Conservation (phyloP, 2,797 vertebrate genomes). For the Denticeps clupeoides region DNA sequence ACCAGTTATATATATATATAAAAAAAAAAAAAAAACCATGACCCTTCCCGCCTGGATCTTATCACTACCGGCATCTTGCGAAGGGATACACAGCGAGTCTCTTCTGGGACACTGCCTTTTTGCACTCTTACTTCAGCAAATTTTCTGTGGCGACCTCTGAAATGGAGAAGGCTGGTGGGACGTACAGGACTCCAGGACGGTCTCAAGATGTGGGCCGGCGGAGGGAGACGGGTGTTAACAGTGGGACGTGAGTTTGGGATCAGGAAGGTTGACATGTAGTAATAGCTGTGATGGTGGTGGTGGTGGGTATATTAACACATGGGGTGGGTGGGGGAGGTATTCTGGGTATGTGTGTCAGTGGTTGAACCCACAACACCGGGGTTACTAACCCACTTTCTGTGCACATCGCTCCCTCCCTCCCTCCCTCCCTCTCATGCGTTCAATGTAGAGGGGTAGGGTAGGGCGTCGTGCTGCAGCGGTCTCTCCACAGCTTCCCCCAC, state of each 20-base stretch:
- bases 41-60: slow-evolving; percentile 3
- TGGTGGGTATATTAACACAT: slow-evolving; percentile 24
- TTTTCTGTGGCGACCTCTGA: background rate
- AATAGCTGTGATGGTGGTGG: slow-evolving; percentile 39
- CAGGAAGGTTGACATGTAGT: slow-evolving; percentile 24
- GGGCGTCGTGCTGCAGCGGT: slow-evolving; percentile 68
- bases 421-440: slow-evolving; percentile 7
- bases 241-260: slow-evolving; percentile 40
- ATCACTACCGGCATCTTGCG: slow-evolving; percentile 30
- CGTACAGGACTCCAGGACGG: slow-evolving; percentile 10
- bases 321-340: slow-evolving; percentile 25
- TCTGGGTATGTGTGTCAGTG: slow-evolving; percentile 53
- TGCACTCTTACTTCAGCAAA: background rate
- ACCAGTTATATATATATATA: slow-evolving; percentile 10
- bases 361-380: slow-evolving; percentile 47
- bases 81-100: slow-evolving; percentile 44
- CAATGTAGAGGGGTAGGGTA: slow-evolving; percentile 41
- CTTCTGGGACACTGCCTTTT: slow-evolving; percentile 39
- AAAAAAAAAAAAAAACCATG: background rate
- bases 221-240: slow-evolving; percentile 43
- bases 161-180: slow-evolving; percentile 14
- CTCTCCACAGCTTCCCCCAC: slow-evolving; percentile 52
- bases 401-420: slow-evolving; percentile 15
- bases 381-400: slow-evolving; percentile 59
- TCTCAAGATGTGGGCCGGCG: slow-evolving; percentile 33